A percentile compares a stretch with the other conserved stretches of the same genome.
These are phyloP conservation scores for Colletes collaris DNA, from an alignment of 2,888 invertebrate species.

Conservation along the genomic window DNA sequence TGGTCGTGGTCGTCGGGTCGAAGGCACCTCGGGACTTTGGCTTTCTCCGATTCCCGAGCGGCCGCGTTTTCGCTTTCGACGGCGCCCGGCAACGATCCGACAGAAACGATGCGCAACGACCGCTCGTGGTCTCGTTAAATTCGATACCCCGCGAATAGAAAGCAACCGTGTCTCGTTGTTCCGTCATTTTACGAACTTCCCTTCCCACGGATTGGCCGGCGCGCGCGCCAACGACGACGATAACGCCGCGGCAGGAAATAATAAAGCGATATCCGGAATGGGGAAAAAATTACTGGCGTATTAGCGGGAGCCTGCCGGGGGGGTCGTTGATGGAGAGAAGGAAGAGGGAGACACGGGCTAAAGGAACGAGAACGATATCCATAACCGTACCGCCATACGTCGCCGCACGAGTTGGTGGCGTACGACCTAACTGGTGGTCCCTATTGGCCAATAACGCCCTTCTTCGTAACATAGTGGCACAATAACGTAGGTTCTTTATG, in stretches of 20 bases:
- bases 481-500: constrained; percentile 81
- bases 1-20: background rate
- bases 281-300: constrained; percentile 74
- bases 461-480: constrained; percentile 79
- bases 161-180: constrained; percentile 10
- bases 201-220: constrained; percentile 43
- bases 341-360: constrained; percentile 23
- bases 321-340: constrained; percentile 42
- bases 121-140: background rate
- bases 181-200: constrained; percentile 51
- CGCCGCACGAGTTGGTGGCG: constrained; percentile 54
- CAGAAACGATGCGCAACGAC: background rate
- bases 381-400: constrained; percentile 73
- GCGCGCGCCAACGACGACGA: constrained; percentile 42
- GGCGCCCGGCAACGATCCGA: background rate
- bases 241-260: constrained; percentile 67
- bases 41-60: constrained; percentile 37
- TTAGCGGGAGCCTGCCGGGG: constrained; percentile 64
- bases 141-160: constrained; percentile 8
- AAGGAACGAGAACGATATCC: constrained; percentile 58
- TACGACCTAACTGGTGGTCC: constrained; percentile 77
- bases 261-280: constrained; percentile 76
- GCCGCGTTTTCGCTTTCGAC: constrained; percentile 41
- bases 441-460: constrained; percentile 81
- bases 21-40: background rate